A percentile compares a stretch with the other conserved stretches of the same genome.
Conservation (phyloP, 2,888 invertebrate species). For the Diarsia brunnea region DNA sequence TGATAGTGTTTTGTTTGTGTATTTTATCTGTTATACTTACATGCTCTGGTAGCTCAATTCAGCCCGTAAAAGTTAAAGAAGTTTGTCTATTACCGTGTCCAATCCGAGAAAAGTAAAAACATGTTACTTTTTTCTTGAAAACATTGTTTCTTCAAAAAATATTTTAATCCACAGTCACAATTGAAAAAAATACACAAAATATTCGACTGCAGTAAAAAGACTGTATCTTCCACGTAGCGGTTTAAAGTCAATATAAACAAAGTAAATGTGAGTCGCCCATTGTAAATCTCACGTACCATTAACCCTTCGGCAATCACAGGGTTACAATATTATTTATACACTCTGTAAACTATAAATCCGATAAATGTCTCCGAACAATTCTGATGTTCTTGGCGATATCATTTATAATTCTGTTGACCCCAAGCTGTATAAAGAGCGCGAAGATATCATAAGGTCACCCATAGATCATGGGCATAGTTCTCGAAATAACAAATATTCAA, state of each 20-base stretch:
- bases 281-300: constrained; percentile 42
- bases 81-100: neutral
- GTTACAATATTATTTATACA: constrained; percentile 52
- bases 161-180: neutral
- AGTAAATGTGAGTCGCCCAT: constrained; percentile 28
- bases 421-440: constrained; percentile 45
- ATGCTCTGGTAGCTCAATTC: neutral
- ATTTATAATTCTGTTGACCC: constrained; percentile 53
- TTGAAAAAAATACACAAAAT: neutral
- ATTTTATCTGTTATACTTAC: neutral
- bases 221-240: too few relatives aligned
- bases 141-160: neutral
- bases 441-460: constrained; percentile 54
- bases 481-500: constrained; percentile 63
- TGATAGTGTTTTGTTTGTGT: neutral
- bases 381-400: constrained; percentile 51
- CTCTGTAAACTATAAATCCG: constrained; percentile 39
- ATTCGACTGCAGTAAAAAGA: neutral
- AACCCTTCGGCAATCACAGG: constrained; percentile 52
- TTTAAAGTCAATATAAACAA: constrained; percentile 19
- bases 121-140: neutral
- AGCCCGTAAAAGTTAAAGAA: neutral
- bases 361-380: constrained; percentile 55
- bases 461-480: constrained; percentile 55
- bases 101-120: neutral